These are phyloP conservation scores for Nomada ruficornis DNA, from an alignment of 2,888 invertebrate genomes.

Conservation along the genomic window DNA sequence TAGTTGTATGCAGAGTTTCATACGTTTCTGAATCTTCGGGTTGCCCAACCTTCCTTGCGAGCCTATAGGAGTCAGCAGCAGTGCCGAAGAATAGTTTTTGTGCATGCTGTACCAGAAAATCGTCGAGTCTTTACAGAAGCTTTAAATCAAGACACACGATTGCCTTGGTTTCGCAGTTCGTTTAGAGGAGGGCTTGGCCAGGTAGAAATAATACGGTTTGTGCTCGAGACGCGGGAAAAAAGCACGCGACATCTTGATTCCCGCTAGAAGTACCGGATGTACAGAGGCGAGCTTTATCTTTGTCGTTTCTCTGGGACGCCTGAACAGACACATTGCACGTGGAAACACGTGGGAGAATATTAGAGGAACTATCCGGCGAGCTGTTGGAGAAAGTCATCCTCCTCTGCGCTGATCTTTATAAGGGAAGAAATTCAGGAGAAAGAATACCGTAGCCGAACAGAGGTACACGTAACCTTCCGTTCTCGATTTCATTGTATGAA, in stretches of 20 bases:
- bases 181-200: not conserved
- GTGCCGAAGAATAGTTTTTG: not conserved
- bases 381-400: constrained; percentile 34
- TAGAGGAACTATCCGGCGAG: constrained; percentile 23
- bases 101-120: not conserved
- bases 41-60: no score
- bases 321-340: not conserved
- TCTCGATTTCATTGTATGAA: constrained; percentile 18
- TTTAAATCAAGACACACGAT: not conserved
- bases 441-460: not conserved
- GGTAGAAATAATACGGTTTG: no score
- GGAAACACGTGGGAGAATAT: constrained; percentile 19
- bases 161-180: not conserved
- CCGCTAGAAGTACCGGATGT: no score
- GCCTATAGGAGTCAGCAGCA: not conserved
- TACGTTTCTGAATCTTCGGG: no score
- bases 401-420: constrained; percentile 11
- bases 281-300: constrained; percentile 1
- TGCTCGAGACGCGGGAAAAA: not conserved
- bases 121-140: not conserved
- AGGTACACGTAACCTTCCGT: constrained; percentile 6
- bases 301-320: not conserved
- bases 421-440: constrained; percentile 32
- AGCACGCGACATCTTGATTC: not conserved
- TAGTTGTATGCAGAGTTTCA: no score